Evolutionary conservation across 2,797 vertebrate genomes (phyloP), one percentile per base, ranked within the genome.

Genomic region (Lepus townsendii): DNA sequence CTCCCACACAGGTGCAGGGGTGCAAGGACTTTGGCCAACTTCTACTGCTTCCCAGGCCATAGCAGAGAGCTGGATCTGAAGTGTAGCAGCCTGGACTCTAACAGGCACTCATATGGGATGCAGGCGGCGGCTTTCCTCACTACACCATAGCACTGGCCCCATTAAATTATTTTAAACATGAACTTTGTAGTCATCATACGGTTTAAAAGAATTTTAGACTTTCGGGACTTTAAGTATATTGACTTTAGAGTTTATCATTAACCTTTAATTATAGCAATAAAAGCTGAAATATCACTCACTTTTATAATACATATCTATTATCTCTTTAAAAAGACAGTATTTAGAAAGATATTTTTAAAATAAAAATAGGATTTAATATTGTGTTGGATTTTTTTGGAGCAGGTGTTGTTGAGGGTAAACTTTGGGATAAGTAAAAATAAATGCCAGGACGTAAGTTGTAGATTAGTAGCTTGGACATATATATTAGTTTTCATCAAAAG

Each of bases 171-270:
- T 91, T 50, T 95, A 60, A 62, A 20, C 8, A 72, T 91, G 26
- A 95, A 68, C 2, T 78, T 32, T 65, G 47, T 62, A 62, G 17
- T 42, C 63, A 85, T 14, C 63, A 85, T 14, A 27, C 19, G 80
- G 83, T 3, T 83, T 30, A 71, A 65, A 72, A 52, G n/a, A 22
- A 0, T 71, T 65, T 82, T 79, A 57, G 84, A 86, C 20, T 71
- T 60, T 30, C 5, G 27, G 6, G 14, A 72, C 60, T 71, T 87
- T 90, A 0, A 69, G 1, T 38, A 30, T 54, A 54, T 60, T 84
- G 54, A 95, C 30, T 35, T 89, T 54, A 68, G 54, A 66, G 42
- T 80, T 87, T 85, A 20, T 89, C 77, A 87, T 78, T 90, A 90
- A 90, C 14, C 0, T 50, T 63, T 71, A 38, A 71, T 75, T 80